These are phyloP conservation scores for Sitta europaea DNA, from an alignment of 2,113 vertebrate genomes.

Conservation along the genomic window DNA sequence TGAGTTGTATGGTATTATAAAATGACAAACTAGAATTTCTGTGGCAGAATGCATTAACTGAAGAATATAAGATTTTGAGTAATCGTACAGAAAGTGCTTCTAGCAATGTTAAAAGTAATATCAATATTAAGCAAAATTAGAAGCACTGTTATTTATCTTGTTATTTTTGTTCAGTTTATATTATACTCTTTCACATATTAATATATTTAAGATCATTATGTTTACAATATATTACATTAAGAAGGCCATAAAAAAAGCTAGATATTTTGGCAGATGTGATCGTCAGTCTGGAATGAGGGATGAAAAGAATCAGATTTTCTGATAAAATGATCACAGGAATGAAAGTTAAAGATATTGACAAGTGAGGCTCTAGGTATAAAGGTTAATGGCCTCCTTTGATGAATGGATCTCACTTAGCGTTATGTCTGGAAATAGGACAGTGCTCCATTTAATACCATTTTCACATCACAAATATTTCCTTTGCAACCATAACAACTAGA, in stretches of 20 bases:
- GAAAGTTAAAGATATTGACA: constrained; percentile 42
- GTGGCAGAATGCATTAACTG: not conserved
- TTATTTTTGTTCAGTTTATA: not conserved
- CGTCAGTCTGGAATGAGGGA: not conserved
- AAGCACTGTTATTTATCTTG: not conserved
- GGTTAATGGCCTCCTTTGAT: constrained; percentile 37
- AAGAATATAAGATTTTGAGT: not conserved
- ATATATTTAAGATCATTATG: not conserved
- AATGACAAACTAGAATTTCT: not conserved
- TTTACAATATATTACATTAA: not conserved
- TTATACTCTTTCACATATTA: not conserved
- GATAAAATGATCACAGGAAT: constrained; percentile 37
- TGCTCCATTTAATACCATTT: constrained; percentile 3
- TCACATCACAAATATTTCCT: constrained; percentile 21
- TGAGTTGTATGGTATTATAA: not conserved
- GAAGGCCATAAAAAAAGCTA: not conserved
- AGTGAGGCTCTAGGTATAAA: constrained; percentile 4
- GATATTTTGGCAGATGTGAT: not conserved
- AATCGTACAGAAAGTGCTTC: not conserved
- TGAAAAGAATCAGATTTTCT: constrained; percentile 23
- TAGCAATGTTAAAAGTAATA: not conserved
- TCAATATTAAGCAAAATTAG: not conserved
- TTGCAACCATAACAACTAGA: not conserved
- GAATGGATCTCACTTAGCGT: not conserved
- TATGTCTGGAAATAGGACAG: not conserved